Evolutionary conservation across 2,797 vertebrate species (phyloP).

Genomic region (Coregonus suidteri): DNA sequence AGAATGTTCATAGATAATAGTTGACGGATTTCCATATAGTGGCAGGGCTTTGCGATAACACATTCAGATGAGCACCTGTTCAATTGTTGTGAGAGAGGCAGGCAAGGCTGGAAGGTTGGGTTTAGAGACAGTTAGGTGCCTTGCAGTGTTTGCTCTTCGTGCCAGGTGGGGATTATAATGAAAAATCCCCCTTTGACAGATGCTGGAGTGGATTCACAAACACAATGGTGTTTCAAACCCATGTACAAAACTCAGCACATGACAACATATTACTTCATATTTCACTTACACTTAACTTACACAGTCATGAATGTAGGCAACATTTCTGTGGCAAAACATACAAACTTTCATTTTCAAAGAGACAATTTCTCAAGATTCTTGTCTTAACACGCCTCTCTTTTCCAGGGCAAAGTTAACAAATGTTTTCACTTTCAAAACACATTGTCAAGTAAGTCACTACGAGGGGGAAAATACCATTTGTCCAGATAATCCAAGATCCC

Average conservation of each 20-base stretch:
- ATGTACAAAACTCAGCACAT: constrained; percentile 31
- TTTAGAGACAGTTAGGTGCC: constrained; percentile 50
- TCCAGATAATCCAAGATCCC: not conserved
- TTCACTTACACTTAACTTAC: constrained; percentile 17
- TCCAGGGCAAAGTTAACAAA: not conserved
- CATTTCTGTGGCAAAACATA: not conserved
- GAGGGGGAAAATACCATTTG: not conserved
- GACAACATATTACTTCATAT: constrained; percentile 24
- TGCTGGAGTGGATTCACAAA: constrained; percentile 48
- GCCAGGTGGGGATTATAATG: constrained; percentile 75
- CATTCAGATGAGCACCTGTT: constrained; percentile 75
- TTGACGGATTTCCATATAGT: constrained; percentile 43
- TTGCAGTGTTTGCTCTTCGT: constrained; percentile 67
- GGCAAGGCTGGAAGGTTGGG: constrained; percentile 48
- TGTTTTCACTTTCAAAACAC: not conserved
- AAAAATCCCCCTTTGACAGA: constrained; percentile 74
- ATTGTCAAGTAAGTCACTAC: not conserved
- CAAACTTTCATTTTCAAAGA: constrained; percentile 43
- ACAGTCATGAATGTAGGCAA: not conserved
- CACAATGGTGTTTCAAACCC: constrained; percentile 42
- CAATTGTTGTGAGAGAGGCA: constrained; percentile 60
- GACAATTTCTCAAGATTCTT: not conserved
- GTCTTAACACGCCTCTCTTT: not conserved
- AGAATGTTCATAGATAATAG: constrained; percentile 15
- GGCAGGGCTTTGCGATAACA: constrained; percentile 50